Base-by-base conservation (phyloP, 2,113 vertebrate genomes). In the Sinocyclocheilus anophthalmus region DNA sequence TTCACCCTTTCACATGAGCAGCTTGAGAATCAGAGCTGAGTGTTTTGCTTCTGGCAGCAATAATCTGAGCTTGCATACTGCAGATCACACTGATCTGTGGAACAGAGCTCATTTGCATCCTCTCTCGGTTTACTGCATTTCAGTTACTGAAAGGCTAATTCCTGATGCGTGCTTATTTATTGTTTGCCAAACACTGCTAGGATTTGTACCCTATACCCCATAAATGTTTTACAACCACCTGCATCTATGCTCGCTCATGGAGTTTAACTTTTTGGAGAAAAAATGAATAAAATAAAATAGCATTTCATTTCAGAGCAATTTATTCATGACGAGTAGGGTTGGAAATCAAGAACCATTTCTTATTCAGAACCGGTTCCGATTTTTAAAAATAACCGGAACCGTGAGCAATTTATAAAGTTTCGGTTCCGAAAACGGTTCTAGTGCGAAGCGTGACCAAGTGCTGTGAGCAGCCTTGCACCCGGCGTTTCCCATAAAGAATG, bases 111-210 rank as follows among this genome's bases (percentile, higher is more conserved):
- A 22, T 76, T 63, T 63, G 61, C 57, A 33, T 42, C 73, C 22
- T 73, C 22, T 73, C 70, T 73, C 7, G 39, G 37, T 76, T 85
- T 57, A 76, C 72, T 67, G 67, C 82, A 84, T 30, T 70, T 53
- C 50, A 26, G 4, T 72, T 57, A 85, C 57, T 63, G 13, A 80
- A 24, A 80, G 57, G 78, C n/a, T 80, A 80, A 80, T 80, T 80
- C 13, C 37, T 63, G 22, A 80, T 63, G 57, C 37, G 8, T 45
- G n/a, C 22, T 63, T 42, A 80, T 80, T 63, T 80, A 63, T 42
- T 80, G 57, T 80, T 1, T 80, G 78, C 37, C 78, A 63, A 59
- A 80, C 57, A 42, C 20, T 63, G 77, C 9, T 48, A 48, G 4
- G 33, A 80, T 45, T 45, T 80, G 78, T 63, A 80, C 57, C 22